Percentiles rank a stretch among this genome's conserved stretches.
phyloP scores from a whole-genome alignment of 2,113 vertebrate genomes.

The Paratilapia polleni region DNA sequence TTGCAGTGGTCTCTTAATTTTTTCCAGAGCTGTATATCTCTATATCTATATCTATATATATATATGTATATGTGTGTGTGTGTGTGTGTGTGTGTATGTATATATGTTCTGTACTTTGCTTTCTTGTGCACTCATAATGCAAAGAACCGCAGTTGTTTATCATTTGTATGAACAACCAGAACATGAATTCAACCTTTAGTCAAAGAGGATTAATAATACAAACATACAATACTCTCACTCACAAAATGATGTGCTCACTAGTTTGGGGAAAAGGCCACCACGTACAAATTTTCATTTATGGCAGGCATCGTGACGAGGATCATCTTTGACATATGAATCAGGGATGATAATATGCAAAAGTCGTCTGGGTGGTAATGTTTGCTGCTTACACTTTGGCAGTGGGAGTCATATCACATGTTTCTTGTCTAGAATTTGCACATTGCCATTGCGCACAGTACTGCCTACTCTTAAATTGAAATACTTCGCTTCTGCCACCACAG shows the following conservation, averaged over 20 bases:
- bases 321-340: constrained; percentile 43
- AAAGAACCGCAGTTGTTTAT: too few relatives aligned
- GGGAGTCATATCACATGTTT: constrained; percentile 14
- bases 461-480: neutral
- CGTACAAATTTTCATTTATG: neutral
- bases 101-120: too few relatives aligned
- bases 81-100: too few relatives aligned
- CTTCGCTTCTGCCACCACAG: neutral
- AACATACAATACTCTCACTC: neutral
- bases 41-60: too few relatives aligned
- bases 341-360: constrained; percentile 9
- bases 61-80: too few relatives aligned
- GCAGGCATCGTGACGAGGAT: neutral
- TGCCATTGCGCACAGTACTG: neutral
- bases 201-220: neutral
- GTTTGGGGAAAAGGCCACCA: neutral
- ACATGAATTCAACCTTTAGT: too few relatives aligned
- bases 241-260: neutral
- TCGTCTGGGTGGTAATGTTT: neutral
- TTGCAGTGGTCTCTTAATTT: too few relatives aligned
- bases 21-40: too few relatives aligned
- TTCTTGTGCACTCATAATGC: too few relatives aligned
- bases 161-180: too few relatives aligned
- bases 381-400: neutral
- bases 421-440: neutral